Percentiles rank a stretch among this genome's conserved stretches.
phyloP scores from a whole-genome alignment of 2,888 invertebrate species.

The Lacanobia wlatinum region DNA sequence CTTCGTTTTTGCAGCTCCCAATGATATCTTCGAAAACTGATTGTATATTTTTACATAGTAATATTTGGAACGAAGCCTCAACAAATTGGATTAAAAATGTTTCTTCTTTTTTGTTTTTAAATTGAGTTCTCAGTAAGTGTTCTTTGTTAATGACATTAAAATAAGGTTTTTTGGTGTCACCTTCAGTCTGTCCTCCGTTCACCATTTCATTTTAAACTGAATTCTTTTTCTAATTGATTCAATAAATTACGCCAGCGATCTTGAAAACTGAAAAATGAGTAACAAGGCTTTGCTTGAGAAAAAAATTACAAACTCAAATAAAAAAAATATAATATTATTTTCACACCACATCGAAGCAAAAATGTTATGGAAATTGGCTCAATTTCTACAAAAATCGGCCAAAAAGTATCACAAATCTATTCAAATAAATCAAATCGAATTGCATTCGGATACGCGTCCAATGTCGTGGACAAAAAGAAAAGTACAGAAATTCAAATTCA shows the following conservation, averaged over 20 bases:
- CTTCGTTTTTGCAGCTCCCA: conserved; percentile 49
- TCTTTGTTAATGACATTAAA: conserved; percentile 48
- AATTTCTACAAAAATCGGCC: conserved; percentile 8
- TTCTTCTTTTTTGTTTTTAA: conserved; percentile 32
- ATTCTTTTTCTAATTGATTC: conserved; percentile 7
- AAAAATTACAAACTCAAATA: background rate
- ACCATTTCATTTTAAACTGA: conserved; percentile 1
- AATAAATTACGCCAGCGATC: background rate
- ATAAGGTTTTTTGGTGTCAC: conserved; percentile 35
- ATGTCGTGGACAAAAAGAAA: too few relatives aligned
- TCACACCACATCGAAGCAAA: background rate
- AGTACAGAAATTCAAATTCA: conserved; percentile 53
- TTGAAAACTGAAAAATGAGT: background rate
- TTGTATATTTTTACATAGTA: conserved; percentile 69
- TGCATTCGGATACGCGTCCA: conserved; percentile 40
- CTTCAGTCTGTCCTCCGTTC: conserved; percentile 19
- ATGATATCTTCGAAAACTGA: conserved; percentile 65
- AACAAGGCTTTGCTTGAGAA: background rate
- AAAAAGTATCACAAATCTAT: conserved; percentile 22
- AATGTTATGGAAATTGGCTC: background rate
- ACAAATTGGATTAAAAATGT: conserved; percentile 48
- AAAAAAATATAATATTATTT: background rate
- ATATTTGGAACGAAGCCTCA: conserved; percentile 54
- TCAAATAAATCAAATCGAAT: conserved; percentile 51
- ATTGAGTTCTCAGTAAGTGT: conserved; percentile 45